Percentiles rank a stretch among this genome's conserved stretches.
These are phyloP conservation scores for Dryomyza anilis DNA, from an alignment of 2,888 invertebrate genomes.

Conservation along the genomic window DNA sequence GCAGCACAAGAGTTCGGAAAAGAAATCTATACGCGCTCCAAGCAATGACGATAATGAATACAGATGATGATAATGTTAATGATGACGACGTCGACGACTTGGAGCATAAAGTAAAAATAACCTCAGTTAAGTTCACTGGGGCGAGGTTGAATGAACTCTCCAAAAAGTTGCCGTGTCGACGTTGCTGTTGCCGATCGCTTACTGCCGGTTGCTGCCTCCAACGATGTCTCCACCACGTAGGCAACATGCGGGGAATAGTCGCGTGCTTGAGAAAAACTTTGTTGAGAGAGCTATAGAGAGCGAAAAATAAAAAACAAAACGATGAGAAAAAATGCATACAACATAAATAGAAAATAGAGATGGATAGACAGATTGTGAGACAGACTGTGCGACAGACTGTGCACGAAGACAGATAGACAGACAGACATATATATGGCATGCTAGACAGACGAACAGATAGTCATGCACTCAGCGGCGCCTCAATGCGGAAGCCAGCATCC, in stretches of 20 bases:
- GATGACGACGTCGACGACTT: conserved; percentile 6
- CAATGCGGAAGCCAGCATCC: conserved; percentile 25
- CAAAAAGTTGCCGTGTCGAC: conserved; percentile 26
- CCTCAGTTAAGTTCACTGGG: conserved; percentile 62
- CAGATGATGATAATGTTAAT: background rate
- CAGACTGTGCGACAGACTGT: background rate
- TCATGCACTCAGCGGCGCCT: background rate
- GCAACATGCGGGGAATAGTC: background rate
- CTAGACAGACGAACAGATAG: background rate
- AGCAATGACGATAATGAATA: background rate
- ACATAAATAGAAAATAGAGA: background rate
- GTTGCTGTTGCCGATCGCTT: conserved; percentile 25
- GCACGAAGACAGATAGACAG: background rate
- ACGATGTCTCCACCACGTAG: conserved; percentile 13
- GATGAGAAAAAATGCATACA: background rate
- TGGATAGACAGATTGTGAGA: background rate
- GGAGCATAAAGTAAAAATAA: conserved; percentile 55
- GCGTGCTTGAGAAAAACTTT: too few relatives aligned
- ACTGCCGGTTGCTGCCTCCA: conserved; percentile 26
- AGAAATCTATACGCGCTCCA: background rate
- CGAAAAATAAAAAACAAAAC: too few relatives aligned
- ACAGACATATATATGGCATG: background rate
- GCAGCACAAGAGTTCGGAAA: background rate
- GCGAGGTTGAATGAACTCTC: conserved; percentile 62
- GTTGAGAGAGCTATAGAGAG: background rate